A percentile compares a stretch with the other conserved stretches of the same genome.
These are phyloP conservation scores for Hermetia illucens DNA, from an alignment of 1,140 invertebrate genomes.

Conservation along the genomic window DNA sequence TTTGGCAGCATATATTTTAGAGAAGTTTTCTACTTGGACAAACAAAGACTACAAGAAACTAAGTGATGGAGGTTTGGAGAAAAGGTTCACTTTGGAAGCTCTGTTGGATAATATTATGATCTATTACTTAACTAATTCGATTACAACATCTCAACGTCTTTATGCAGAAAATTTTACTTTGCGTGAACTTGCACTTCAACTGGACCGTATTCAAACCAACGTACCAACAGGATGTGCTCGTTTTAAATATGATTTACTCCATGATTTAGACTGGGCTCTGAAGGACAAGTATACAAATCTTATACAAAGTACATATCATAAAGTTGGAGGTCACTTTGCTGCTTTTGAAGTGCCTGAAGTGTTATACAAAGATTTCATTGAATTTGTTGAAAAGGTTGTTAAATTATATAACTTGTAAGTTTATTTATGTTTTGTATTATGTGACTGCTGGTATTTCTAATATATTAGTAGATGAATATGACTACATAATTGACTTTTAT, in stretches of 20 bases:
- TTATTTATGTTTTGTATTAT: too few relatives aligned
- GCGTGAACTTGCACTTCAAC: conserved; percentile 22
- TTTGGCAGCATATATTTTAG: conserved; percentile 67
- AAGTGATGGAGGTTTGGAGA: conserved; percentile 56
- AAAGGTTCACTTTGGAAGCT: conserved; percentile 51
- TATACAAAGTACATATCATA: conserved; percentile 41
- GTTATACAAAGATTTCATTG: conserved; percentile 47
- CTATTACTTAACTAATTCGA: conserved; percentile 66
- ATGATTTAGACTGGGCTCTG: conserved; percentile 41
- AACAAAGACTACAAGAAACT: conserved; percentile 39
- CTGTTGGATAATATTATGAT: conserved; percentile 80
- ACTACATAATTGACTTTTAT: too few relatives aligned
- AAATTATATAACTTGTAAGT: too few relatives aligned
- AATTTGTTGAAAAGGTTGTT: conserved; percentile 16
- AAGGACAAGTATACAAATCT: conserved; percentile 45
- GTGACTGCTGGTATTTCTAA: too few relatives aligned
- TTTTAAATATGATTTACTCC: conserved; percentile 47
- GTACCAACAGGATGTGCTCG: conserved; percentile 49
- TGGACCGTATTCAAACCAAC: conserved; percentile 40
- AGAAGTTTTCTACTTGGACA: conserved; percentile 72
- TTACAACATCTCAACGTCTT: conserved; percentile 59
- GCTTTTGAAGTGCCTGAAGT: conserved; percentile 62
- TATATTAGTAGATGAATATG: too few relatives aligned
- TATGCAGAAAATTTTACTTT: conserved; percentile 51
- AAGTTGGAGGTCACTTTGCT: conserved; percentile 71